These are phyloP conservation scores for Samia ricini DNA, from an alignment of 1,140 invertebrate genomes.

Conservation along the genomic window DNA sequence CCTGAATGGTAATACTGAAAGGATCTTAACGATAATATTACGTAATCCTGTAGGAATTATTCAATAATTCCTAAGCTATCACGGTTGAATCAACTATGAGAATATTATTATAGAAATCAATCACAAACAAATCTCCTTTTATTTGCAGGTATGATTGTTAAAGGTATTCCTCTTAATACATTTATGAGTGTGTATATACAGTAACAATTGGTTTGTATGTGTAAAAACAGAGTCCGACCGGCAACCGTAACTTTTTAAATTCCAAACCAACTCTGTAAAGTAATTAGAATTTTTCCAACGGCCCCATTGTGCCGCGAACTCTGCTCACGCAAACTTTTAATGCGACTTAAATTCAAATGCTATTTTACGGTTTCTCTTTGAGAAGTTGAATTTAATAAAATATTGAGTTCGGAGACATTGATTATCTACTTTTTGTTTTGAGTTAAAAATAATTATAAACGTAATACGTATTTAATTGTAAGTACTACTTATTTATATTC, in stretches of 20 bases:
- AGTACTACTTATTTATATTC: too few relatives aligned
- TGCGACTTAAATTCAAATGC: conserved; percentile 70
- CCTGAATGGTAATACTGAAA: neutral
- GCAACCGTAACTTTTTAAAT: conserved; percentile 61
- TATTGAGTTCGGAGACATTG: conserved; percentile 36
- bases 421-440: conserved; percentile 18
- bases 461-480: neutral
- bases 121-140: neutral
- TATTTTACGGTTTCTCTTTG: conserved; percentile 64
- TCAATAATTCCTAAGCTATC: neutral
- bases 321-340: conserved; percentile 68
- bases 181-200: neutral
- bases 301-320: conserved; percentile 60
- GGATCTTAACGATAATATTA: neutral
- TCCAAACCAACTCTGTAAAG: conserved; percentile 59
- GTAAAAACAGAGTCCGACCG: conserved; percentile 27
- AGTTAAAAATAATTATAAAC: neutral
- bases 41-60: conserved; percentile 4
- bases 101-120: neutral
- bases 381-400: conserved; percentile 56
- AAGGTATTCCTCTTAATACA: neutral
- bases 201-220: conserved; percentile 11
- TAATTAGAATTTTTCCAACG: conserved; percentile 73
- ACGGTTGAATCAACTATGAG: neutral
- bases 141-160: neutral